These are phyloP conservation scores for cat (Felis catus) DNA, from an alignment of 2,113 vertebrate genomes.

Conservation along the genomic window DNA sequence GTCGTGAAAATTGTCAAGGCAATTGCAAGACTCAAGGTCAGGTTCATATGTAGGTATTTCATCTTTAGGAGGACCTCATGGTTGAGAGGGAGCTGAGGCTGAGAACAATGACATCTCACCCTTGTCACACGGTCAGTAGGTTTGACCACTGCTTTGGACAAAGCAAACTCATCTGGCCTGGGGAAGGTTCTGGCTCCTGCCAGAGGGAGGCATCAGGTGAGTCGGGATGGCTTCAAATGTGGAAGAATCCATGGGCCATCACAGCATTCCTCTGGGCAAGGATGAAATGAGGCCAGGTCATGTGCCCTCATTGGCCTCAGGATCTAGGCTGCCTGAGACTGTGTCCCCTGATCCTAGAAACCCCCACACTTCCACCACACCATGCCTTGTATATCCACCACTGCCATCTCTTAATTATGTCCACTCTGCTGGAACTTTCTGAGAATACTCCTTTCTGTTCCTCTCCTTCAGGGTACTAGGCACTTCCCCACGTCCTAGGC, in stretches of 20 bases:
- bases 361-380: neutral
- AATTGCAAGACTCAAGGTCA: neutral
- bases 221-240: no score
- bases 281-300: neutral
- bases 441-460: neutral
- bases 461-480: neutral
- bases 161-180: neutral
- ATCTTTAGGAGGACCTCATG: neutral
- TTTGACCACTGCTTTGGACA: neutral
- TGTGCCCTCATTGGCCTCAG: neutral
- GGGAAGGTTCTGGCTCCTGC: neutral
- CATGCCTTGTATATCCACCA: neutral
- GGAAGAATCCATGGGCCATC: neutral
- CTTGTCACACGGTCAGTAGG: fast-evolving
- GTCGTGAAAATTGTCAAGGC: neutral
- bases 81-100: neutral
- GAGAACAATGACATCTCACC: neutral
- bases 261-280: neutral
- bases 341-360: neutral
- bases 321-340: neutral
- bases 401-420: neutral
- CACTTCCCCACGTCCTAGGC: neutral
- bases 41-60: no score
- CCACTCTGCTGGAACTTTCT: neutral
- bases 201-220: neutral